Conservation (phyloP, 2,113 vertebrate genomes). For the Thermophis baileyi region DNA sequence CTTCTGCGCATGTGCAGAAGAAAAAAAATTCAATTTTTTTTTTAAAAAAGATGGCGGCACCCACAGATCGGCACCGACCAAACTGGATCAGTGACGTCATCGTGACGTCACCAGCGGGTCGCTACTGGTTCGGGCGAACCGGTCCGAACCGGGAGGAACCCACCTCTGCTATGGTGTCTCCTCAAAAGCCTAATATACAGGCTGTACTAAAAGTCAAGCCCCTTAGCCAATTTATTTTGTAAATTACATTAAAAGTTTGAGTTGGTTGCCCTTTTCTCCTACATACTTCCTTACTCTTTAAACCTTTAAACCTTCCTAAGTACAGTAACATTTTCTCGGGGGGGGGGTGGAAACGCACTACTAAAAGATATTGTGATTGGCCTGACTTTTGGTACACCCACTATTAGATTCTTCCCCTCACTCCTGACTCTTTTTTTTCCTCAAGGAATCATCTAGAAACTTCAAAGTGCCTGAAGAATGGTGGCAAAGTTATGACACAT, state of each 20-base stretch:
- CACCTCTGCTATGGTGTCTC: neutral
- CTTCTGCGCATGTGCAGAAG: too few species aligned
- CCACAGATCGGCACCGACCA: too few species aligned
- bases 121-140: too few species aligned
- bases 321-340: neutral
- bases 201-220: neutral
- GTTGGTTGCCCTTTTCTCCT: neutral
- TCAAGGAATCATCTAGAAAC: conserved; percentile 34
- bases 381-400: neutral
- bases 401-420: neutral
- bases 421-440: neutral
- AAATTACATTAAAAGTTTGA: neutral
- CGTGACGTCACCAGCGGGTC: too few species aligned
- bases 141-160: too few species aligned
- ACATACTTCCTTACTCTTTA: neutral
- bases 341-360: neutral
- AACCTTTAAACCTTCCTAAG: neutral
- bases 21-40: too few species aligned
- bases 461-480: conserved; percentile 49
- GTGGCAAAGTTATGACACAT: conserved; percentile 22
- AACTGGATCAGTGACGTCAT: too few species aligned
- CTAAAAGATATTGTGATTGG: neutral
- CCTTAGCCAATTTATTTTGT: neutral
- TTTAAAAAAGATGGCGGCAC: too few species aligned
- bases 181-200: neutral